Evolutionary conservation across 2,113 vertebrate species (phyloP), one percentile per base, ranked within the genome.

Genomic region (Eclectus roratus): DNA sequence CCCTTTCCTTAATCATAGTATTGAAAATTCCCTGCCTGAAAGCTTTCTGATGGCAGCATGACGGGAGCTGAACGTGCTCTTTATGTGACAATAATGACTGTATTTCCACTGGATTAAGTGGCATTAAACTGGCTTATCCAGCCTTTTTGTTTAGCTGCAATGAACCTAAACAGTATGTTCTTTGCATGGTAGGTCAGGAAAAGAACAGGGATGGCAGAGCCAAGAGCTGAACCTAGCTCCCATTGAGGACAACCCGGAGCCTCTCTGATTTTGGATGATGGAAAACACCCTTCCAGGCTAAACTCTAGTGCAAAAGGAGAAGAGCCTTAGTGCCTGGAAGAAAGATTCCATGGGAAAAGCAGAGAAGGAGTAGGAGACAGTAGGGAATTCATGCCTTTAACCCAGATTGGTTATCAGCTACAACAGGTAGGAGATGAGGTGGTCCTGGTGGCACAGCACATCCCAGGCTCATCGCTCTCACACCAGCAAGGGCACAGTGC

Each of bases 401-500:
- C 23, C 18, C 18, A 43, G 44, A 11, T 69, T 39, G 35, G 41
- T n/a, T 50, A 17, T 50, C 47, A 35, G 10, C 41, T 55, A 7
- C 1, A 1, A 28, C 8, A 9, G 33, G 37, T 31, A 0, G 2
- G 49, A 74, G 55, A 37, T 63, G 41, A 35, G 52, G 8, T 20
- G 37, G 15, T 44, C n/a, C 53, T 44, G 72, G 13, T 56, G 66
- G 12, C 47, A 27, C 0, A 1, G 20, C 15, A 24, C 25, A 46
- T 46, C 33, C 24, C 53, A 24, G 13, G 23, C 24, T 63, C 53
- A 25, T 52, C 2, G 4, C 5, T 29, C 44, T 33, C 44, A 23
- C 24, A 44, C 23, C 12, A 53, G 49, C 1, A 0, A 64, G 37
- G 37, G 7, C 37, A 23, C 2, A 1, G 33, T 5, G 52, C 44